Percentiles rank a stretch among this genome's conserved stretches.
Conservation (phyloP, 2,797 vertebrate species). For the Pelochelys cantorii region DNA sequence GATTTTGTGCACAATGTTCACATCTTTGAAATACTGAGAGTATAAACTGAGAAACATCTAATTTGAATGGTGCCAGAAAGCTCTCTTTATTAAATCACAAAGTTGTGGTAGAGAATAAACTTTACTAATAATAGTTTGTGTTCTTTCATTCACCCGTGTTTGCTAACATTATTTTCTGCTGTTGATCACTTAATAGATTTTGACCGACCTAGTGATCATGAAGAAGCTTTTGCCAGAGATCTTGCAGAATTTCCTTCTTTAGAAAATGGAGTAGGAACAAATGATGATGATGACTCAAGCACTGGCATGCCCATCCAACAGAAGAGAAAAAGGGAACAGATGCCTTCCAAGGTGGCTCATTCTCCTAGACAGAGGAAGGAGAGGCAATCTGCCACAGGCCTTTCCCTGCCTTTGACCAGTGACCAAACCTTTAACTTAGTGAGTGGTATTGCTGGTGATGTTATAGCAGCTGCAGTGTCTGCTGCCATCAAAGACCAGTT, state of each 20-base stretch:
- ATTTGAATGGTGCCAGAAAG: background rate
- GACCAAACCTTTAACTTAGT: slow-evolving; percentile 86
- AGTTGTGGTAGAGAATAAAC: background rate
- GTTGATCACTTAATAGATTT: slow-evolving; percentile 83
- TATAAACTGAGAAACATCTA: background rate
- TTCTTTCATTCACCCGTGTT: background rate
- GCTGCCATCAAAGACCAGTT: slow-evolving; percentile 92
- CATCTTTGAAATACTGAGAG: background rate
- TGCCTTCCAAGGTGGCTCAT: background rate
- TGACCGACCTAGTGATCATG: slow-evolving; percentile 88
- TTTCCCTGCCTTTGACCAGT: slow-evolving; percentile 73
- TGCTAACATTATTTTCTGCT: slow-evolving; percentile 37
- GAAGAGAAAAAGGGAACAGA: slow-evolving; percentile 67
- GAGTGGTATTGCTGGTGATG: slow-evolving; percentile 87
- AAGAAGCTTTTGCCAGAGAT: slow-evolving; percentile 89
- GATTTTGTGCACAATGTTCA: background rate
- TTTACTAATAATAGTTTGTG: background rate
- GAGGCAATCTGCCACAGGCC: slow-evolving; percentile 67
- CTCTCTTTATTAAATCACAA: background rate
- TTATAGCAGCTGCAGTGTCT: slow-evolving; percentile 88
- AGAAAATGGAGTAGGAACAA: slow-evolving; percentile 91
- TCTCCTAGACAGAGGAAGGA: slow-evolving; percentile 60
- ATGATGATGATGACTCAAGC: slow-evolving; percentile 91
- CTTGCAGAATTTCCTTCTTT: slow-evolving; percentile 93
- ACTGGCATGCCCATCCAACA: slow-evolving; percentile 83